Conservation (phyloP, 2,113 vertebrate species). For the Antidorcas marsupialis region DNA sequence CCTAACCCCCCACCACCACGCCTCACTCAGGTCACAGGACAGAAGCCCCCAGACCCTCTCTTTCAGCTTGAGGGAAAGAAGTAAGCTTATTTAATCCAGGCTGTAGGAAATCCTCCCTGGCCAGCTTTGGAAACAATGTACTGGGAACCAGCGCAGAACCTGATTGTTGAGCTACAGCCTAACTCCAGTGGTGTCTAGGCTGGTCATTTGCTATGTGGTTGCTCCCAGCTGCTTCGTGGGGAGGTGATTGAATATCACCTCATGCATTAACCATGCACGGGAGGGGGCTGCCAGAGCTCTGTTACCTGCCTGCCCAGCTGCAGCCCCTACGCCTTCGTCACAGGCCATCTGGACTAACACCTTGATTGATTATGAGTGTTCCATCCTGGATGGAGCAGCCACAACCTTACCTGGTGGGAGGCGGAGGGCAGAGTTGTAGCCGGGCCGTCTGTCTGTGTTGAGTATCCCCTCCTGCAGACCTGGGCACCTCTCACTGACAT, state of each 20-base stretch:
- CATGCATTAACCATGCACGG: slow-evolving; percentile 38
- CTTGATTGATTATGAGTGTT: not conserved
- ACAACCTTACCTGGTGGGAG: not conserved
- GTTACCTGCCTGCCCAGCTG: not conserved
- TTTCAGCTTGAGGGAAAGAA: not conserved
- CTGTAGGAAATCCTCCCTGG: not conserved
- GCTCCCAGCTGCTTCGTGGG: not conserved
- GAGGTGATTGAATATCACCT: not conserved
- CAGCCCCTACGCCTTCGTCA: not conserved
- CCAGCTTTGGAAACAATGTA: not conserved
- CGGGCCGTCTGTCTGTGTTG: not conserved
- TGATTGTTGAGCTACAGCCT: not conserved
- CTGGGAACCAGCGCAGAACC: not conserved
- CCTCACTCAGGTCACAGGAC: not conserved
- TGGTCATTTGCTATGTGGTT: not conserved
- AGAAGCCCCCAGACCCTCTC: not conserved
- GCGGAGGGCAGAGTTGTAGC: not conserved
- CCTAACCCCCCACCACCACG: accelerated
- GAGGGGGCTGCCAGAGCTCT: not conserved
- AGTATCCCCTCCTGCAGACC: not conserved
- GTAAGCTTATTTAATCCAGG: not conserved
- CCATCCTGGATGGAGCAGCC: not conserved
- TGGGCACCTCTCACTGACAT: not conserved
- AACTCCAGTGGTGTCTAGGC: not conserved
- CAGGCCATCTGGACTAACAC: slow-evolving; percentile 30